Base-by-base conservation (phyloP, 2,113 vertebrate genomes). In the Periophthalmus modestus region DNA sequence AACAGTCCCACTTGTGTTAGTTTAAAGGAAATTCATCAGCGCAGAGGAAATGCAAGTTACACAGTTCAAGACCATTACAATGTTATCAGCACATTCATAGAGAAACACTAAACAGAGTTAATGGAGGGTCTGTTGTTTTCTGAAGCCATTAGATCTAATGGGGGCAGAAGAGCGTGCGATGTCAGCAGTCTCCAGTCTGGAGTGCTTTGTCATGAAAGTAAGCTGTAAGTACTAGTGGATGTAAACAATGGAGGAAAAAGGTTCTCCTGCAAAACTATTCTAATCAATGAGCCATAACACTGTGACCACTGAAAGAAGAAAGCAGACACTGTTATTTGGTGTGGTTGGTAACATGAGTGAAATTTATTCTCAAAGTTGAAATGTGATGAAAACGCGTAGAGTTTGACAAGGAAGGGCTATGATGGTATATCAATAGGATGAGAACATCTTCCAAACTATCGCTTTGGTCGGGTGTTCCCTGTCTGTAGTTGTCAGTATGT, bases 81-180 rank as follows among this genome's bases (percentile, higher is more conserved):
- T 78, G 54, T 79, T 81, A 71, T 21, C 23, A 65, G 66, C 57
- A 28, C 16, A 48, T 21, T 71, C 18, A 57, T 28, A 66, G 67
- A 71, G 68, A 39, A 46, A 47, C 28, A 65, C 63, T 76, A 43
- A 69, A 80, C 54, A 58, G 67, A 69, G 58, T 23, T 67, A 78
- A 80, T 68, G 80, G 82, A 66, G n/a, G 57, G 11, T 5, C 12
- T 61, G 28, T 68, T 78, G 68, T 71, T 77, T 48, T 54, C 63
- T 71, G 2, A n/a, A 67, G 65, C 70, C 79, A 84, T 85, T 88
- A 89, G 14, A 68, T 69, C 52, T 84, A 83, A 89, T 80, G 74
- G 75, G 33, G 39, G 68, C 73, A 86, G 74, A 65, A 76, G 59
- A 71, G 68, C 48, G 46, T 79, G 77, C 83, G 72, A 58, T 33